These are phyloP conservation scores for Oligia fasciuncula DNA, from an alignment of 2,888 invertebrate species.

Conservation along the genomic window DNA sequence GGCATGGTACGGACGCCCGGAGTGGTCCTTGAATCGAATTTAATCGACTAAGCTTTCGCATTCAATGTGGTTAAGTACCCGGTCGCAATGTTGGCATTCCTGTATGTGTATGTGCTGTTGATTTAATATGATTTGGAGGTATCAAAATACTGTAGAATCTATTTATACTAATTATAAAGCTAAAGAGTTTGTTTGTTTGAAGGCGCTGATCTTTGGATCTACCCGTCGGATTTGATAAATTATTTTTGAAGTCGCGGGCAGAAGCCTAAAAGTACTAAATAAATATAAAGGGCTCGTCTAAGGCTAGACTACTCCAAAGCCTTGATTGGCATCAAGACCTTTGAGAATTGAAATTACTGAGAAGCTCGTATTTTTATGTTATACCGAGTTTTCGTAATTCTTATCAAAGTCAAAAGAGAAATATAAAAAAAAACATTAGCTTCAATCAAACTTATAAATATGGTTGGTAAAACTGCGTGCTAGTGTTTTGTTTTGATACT, in stretches of 20 bases:
- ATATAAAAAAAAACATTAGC: background rate
- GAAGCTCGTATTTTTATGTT: background rate
- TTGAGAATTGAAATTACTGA: background rate
- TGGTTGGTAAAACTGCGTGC: no score
- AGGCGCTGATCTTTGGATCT: background rate
- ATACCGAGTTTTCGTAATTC: background rate
- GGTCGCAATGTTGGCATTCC: slow-evolving; percentile 49
- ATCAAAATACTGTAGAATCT: background rate
- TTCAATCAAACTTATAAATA: background rate
- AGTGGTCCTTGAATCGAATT: slow-evolving; percentile 71
- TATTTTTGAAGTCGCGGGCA: background rate
- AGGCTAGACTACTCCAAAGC: background rate
- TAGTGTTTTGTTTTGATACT: no score
- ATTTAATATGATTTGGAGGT: slow-evolving; percentile 25
- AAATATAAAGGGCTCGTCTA: background rate
- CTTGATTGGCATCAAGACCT: background rate
- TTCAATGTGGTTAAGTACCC: slow-evolving; percentile 67
- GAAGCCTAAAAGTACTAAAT: background rate
- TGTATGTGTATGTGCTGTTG: slow-evolving; percentile 34
- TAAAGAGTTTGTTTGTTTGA: background rate
- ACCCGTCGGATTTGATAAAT: background rate
- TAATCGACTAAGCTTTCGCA: slow-evolving; percentile 71
- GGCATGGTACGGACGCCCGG: slow-evolving; percentile 65
- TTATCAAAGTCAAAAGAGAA: background rate
- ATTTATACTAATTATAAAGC: background rate